phyloP scores from a whole-genome alignment of 2,888 invertebrate species.

The Lomographa bimaculata region DNA sequence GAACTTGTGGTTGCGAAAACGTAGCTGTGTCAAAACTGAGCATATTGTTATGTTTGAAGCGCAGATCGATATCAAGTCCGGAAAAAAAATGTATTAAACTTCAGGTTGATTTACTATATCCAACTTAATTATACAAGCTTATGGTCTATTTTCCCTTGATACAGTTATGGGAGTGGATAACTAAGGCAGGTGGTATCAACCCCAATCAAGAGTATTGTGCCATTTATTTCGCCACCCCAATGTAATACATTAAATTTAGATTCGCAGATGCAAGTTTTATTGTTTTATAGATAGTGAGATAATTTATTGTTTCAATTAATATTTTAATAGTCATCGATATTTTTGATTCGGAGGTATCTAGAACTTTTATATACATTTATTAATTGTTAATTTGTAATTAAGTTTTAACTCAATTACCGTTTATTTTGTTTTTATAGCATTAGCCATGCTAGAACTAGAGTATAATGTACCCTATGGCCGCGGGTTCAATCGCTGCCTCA shows the following conservation, averaged over 20 bases:
- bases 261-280: constrained; percentile 15
- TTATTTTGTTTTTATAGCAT: no score
- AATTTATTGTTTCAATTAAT: constrained; percentile 1
- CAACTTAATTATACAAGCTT: background rate
- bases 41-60: background rate
- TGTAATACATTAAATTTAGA: constrained; percentile 1
- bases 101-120: background rate
- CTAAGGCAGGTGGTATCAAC: constrained; percentile 15
- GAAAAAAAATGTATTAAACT: background rate
- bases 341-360: no score
- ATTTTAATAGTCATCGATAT: no score
- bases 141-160: constrained; percentile 1
- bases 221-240: constrained; percentile 12
- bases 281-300: constrained; percentile 8
- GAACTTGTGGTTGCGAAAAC: no score
- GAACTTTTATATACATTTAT: no score
- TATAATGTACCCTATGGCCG: no score
- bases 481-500: no score
- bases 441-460: no score
- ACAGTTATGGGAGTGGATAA: no score
- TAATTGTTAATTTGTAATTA: no score
- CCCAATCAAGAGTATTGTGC: constrained; percentile 13
- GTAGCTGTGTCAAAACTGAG: background rate
- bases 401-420: no score
- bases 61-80: constrained; percentile 9